Evolutionary conservation across 2,113 vertebrate genomes (phyloP).

Genomic region (Cephalopterus ornatus): DNA sequence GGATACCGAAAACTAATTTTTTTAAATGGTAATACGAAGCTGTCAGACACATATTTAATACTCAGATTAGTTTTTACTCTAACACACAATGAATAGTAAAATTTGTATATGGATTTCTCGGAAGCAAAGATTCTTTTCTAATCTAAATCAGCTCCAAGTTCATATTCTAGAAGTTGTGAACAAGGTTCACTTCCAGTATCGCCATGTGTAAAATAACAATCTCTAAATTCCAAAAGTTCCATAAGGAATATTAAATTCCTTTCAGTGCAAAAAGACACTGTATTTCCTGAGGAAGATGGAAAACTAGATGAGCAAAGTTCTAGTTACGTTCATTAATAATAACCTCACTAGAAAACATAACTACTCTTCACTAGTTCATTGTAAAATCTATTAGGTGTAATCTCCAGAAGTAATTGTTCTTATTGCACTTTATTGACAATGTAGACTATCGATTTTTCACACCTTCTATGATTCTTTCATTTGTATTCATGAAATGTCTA

Average conservation of each 20-base stretch:
- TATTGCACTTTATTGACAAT: slow-evolving; percentile 82
- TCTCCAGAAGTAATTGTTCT: slow-evolving; percentile 80
- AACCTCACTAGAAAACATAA: slow-evolving; percentile 70
- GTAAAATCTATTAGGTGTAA: slow-evolving; percentile 80
- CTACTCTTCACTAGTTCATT: slow-evolving; percentile 76
- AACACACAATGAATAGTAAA: background rate
- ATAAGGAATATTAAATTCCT: slow-evolving; percentile 2
- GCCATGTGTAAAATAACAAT: background rate
- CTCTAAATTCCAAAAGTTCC: slow-evolving; percentile 5
- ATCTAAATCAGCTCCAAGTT: background rate
- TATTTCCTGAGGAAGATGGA: slow-evolving; percentile 6
- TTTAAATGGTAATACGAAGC: background rate
- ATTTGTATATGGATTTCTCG: background rate
- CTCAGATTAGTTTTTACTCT: background rate
- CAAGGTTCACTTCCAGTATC: background rate
- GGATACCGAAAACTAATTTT: background rate
- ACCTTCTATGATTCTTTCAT: slow-evolving; percentile 95
- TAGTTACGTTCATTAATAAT: slow-evolving; percentile 63
- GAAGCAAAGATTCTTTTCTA: background rate
- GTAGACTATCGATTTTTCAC: slow-evolving; percentile 85
- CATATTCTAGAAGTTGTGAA: background rate
- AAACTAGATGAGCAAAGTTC: slow-evolving; percentile 66
- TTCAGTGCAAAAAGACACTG: background rate
- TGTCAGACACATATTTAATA: background rate
- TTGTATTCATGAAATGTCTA: slow-evolving; percentile 97